Conservation (phyloP, 2,113 vertebrate species). For the Philantomba maxwellii region DNA sequence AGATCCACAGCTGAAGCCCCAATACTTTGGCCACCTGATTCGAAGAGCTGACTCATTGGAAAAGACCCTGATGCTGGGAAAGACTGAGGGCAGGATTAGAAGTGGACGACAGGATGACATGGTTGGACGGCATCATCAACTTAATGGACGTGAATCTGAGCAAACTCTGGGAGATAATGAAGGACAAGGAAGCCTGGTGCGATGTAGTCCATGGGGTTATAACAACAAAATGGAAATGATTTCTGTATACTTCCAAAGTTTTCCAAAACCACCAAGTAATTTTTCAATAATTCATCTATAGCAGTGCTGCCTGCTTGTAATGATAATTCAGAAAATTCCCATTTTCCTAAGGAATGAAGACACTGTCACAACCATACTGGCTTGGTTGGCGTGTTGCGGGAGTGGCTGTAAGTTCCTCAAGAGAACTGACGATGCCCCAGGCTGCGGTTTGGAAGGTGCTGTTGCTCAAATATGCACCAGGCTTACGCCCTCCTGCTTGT, state of each 20-base stretch:
- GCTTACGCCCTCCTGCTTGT: background rate
- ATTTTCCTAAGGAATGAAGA: background rate
- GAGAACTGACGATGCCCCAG: background rate
- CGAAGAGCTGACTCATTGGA: background rate
- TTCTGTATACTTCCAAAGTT: background rate
- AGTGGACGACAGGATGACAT: background rate
- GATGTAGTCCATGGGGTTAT: background rate
- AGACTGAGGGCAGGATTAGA: background rate
- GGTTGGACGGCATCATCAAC: background rate
- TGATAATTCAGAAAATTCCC: background rate
- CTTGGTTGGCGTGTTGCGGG: background rate
- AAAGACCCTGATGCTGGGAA: background rate
- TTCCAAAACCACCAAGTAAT: background rate
- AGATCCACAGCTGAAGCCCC: background rate
- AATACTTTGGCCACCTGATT: background rate
- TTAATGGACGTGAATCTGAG: background rate
- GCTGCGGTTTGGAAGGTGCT: background rate
- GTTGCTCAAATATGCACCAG: background rate
- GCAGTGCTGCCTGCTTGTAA: background rate
- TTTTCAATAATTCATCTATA: background rate
- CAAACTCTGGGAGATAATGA: background rate
- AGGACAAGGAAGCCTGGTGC: background rate
- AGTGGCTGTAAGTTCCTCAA: background rate
- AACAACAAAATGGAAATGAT: background rate
- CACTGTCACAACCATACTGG: background rate